These are phyloP conservation scores for Amphimallon solstitiale DNA, from an alignment of 2,888 invertebrate species.

Conservation along the genomic window DNA sequence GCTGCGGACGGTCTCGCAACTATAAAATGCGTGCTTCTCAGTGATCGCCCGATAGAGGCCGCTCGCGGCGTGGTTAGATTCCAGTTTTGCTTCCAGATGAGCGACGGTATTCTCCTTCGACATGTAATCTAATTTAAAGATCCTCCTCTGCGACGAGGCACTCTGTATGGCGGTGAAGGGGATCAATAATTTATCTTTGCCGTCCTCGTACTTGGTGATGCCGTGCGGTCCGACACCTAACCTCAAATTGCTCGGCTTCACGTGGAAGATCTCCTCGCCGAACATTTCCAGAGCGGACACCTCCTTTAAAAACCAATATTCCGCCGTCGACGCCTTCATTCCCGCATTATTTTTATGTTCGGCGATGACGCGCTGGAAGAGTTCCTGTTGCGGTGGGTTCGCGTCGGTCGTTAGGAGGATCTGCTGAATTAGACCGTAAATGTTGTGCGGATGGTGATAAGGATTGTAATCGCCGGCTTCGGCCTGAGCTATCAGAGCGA, in stretches of 20 bases:
- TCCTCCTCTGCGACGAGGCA: slow-evolving; percentile 78
- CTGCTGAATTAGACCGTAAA: slow-evolving; percentile 72
- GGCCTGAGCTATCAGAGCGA: slow-evolving; percentile 81
- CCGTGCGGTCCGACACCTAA: slow-evolving; percentile 88
- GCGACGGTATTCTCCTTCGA: slow-evolving; percentile 75
- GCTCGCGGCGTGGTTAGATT: slow-evolving; percentile 82
- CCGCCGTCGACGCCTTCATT: slow-evolving; percentile 81
- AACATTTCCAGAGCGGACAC: slow-evolving; percentile 83
- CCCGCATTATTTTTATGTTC: slow-evolving; percentile 67
- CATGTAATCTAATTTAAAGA: slow-evolving; percentile 80
- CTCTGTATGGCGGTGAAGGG: slow-evolving; percentile 84
- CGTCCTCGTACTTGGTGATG: slow-evolving; percentile 76
- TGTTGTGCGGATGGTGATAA: slow-evolving; percentile 68
- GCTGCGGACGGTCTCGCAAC: slow-evolving; percentile 89
- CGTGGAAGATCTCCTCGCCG: slow-evolving; percentile 85
- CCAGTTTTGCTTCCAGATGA: slow-evolving; percentile 80
- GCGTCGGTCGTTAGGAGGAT: slow-evolving; percentile 68
- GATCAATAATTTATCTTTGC: slow-evolving; percentile 77
- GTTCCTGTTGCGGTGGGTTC: slow-evolving; percentile 66
- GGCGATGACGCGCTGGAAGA: slow-evolving; percentile 71
- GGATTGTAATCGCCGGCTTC: slow-evolving; percentile 78
- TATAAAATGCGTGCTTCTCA: slow-evolving; percentile 92
- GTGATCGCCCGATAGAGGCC: slow-evolving; percentile 88
- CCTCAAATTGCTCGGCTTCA: slow-evolving; percentile 64
- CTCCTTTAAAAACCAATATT: slow-evolving; percentile 85